Evolutionary conservation across 2,888 invertebrate genomes (phyloP).

Genomic region (Pristionchus exspectatus): DNA sequence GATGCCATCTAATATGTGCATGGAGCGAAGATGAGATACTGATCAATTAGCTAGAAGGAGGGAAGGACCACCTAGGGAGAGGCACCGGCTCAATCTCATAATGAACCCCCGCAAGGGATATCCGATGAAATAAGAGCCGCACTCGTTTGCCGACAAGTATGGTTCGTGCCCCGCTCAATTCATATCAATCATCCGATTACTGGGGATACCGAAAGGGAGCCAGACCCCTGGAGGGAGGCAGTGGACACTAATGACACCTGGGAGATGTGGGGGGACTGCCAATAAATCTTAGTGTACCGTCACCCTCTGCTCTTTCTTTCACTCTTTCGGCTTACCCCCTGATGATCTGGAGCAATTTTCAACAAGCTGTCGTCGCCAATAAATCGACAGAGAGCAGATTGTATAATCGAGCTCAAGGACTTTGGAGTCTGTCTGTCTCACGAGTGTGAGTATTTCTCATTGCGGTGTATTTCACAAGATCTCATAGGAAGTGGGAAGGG

Average conservation of each 20-base stretch:
- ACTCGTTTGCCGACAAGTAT: constrained; percentile 6
- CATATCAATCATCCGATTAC: constrained; percentile 26
- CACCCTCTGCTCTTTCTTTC: background rate
- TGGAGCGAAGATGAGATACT: background rate
- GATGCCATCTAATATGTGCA: constrained; percentile 21
- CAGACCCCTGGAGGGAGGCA: background rate
- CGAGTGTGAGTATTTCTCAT: background rate
- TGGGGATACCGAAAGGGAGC: constrained; percentile 15
- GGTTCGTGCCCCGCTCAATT: background rate
- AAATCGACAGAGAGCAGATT: constrained; percentile 4
- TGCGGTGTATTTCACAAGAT: constrained; percentile 28
- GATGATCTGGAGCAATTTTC: background rate
- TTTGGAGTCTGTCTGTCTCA: background rate
- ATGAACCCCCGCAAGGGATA: constrained; percentile 45
- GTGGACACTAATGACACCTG: constrained; percentile 28
- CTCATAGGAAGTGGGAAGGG: constrained; percentile 44
- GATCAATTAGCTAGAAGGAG: constrained; percentile 14
- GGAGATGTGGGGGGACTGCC: background rate
- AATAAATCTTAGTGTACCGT: constrained; percentile 26
- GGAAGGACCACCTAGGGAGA: constrained; percentile 32
- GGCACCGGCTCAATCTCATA: background rate
- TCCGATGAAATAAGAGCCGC: constrained; percentile 29
- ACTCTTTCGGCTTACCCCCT: background rate
- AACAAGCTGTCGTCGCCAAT: constrained; percentile 9
- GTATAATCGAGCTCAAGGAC: background rate